These are phyloP conservation scores for Papilio dardanus DNA, from an alignment of 1,140 invertebrate species.

Conservation along the genomic window DNA sequence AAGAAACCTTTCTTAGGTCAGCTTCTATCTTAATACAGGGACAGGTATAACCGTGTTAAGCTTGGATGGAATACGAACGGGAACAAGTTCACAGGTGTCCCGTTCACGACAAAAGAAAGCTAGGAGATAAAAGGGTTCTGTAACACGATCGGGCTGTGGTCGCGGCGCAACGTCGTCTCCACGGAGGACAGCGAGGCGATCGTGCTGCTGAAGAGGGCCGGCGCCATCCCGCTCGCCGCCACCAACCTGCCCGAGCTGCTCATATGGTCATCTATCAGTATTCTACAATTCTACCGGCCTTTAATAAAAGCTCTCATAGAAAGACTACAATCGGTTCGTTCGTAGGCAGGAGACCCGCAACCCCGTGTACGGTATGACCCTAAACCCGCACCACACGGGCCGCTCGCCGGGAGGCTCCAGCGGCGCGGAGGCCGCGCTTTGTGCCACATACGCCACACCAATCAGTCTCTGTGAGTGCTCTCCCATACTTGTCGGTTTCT, in stretches of 20 bases:
- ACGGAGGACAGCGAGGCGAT: slow-evolving; percentile 89
- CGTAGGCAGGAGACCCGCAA: slow-evolving; percentile 90
- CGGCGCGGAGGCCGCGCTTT: slow-evolving; percentile 89
- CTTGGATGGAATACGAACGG: too few species aligned
- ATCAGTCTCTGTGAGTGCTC: slow-evolving; percentile 89
- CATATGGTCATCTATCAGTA: slow-evolving; percentile 73
- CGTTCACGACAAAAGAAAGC: slow-evolving; percentile 89
- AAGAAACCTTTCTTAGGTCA: slow-evolving; percentile 88
- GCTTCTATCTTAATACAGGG: background rate
- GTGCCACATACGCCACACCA: slow-evolving; percentile 91
- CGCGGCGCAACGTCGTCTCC: slow-evolving; percentile 83
- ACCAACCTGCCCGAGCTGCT: slow-evolving; percentile 96
- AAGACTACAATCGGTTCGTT: background rate
- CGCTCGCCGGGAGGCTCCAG: slow-evolving; percentile 93
- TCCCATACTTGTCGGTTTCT: too few species aligned
- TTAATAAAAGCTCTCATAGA: background rate
- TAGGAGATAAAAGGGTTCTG: slow-evolving; percentile 84
- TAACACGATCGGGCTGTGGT: slow-evolving; percentile 86
- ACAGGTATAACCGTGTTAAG: background rate
- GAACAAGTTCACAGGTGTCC: slow-evolving; percentile 84
- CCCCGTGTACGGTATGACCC: slow-evolving; percentile 94
- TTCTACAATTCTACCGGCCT: too few species aligned
- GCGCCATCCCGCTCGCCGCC: slow-evolving; percentile 93
- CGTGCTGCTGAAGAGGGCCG: slow-evolving; percentile 88
- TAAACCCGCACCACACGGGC: slow-evolving; percentile 95